Conservation (phyloP, 1,140 invertebrate species). For the Pseudomyrmex cubaensis region DNA sequence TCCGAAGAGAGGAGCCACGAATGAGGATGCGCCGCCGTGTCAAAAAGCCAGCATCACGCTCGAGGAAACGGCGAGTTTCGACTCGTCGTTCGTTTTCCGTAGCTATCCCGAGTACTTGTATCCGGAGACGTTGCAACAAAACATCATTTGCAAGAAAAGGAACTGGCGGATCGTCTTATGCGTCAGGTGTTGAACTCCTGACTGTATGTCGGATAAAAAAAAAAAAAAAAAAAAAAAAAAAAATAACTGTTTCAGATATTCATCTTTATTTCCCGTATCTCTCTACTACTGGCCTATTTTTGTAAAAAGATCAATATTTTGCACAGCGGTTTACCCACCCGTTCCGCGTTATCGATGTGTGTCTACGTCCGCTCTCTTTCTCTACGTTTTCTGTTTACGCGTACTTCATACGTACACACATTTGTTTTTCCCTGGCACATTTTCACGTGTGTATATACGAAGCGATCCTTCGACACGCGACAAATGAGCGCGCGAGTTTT, state of each 20-base stretch:
- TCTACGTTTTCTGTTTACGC: neutral
- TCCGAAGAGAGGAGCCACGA: neutral
- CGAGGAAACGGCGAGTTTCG: conserved; percentile 29
- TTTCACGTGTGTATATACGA: neutral
- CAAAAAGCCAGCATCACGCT: conserved; percentile 45
- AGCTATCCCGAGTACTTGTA: conserved; percentile 57
- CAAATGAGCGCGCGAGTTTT: neutral
- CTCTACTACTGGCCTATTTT: conserved; percentile 4
- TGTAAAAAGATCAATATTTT: neutral
- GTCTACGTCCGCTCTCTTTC: neutral
- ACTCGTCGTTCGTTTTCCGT: conserved; percentile 28
- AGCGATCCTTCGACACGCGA: neutral
- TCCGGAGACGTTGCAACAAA: conserved; percentile 62
- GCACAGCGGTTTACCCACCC: neutral
- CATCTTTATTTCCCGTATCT: neutral
- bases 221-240: too few relatives aligned
- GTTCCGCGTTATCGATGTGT: neutral
- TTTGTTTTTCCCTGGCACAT: neutral
- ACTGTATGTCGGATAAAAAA: neutral
- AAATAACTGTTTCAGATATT: conserved; percentile 2
- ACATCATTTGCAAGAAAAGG: conserved; percentile 72
- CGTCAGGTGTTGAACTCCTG: conserved; percentile 37
- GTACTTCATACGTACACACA: neutral
- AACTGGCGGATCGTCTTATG: conserved; percentile 69
- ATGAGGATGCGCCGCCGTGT: neutral